Evolutionary conservation across 2,797 vertebrate species (phyloP), one percentile per base, ranked within the genome.

Genomic region (Lacerta agilis): DNA sequence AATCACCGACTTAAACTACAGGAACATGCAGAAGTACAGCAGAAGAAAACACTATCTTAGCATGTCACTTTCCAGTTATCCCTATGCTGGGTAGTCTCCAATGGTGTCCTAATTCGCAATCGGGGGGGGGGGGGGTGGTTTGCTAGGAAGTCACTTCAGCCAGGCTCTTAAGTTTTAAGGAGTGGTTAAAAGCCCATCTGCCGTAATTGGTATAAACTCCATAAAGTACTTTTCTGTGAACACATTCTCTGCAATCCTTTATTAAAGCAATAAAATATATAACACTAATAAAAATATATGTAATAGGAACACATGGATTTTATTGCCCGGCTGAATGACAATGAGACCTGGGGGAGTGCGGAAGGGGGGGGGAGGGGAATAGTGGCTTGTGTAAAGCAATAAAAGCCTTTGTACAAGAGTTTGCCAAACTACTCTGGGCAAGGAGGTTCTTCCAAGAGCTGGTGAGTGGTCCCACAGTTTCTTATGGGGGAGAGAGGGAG

Each of bases 221-320:
- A 3, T 91, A 91, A 93, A 91, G 86, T 67, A 49, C 86, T 0
- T 11, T 87, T 64, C 61, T 64, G 92, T 64, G 87, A 79, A 92
- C 87, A 86, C 38, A 33, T 76, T 89, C 38, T 78, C 78, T 0
- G 13, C 91, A 83, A 83, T 95, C 83, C 88, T 93, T 95, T 95
- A 95, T 94, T 95, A 95, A 95, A 95, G 89, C 85, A 86, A 90
- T 95, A 95, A 94, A 95, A 94, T 92, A 93, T 3, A 72, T 93
- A 91, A 91, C 92, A 83, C 67, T 43, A 33, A 88, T 95, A 90
- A 91, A 94, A 90, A 64, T 92, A 85, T 86, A 33, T 89, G 80
- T 45, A 89, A 79, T 36, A 5, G 27, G 82, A 90, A 89, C 80
- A 43, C 73, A 79, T 41, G 83, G 45, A 17, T 83, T 96, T 96